These are phyloP conservation scores for Choreutis nemorana DNA, from an alignment of 2,888 invertebrate genomes.

Conservation along the genomic window DNA sequence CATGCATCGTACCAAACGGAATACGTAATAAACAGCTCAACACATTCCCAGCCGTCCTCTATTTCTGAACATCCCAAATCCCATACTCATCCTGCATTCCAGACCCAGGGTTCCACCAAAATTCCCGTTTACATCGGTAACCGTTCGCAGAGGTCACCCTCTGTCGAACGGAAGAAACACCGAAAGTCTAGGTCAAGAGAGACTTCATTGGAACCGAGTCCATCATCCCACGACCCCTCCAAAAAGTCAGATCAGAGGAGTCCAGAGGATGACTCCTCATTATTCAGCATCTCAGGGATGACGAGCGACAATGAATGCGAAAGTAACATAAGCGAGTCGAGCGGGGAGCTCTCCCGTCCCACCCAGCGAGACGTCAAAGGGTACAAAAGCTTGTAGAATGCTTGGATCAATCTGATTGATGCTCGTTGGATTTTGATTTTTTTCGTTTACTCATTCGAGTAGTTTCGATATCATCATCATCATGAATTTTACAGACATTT, in stretches of 20 bases:
- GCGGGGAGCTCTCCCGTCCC: slow-evolving; percentile 55
- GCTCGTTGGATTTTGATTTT: slow-evolving; percentile 32
- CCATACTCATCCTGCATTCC: slow-evolving; percentile 63
- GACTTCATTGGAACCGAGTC: slow-evolving; percentile 52
- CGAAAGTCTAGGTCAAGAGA: slow-evolving; percentile 45
- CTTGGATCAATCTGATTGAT: slow-evolving; percentile 46
- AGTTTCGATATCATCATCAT: slow-evolving; percentile 7
- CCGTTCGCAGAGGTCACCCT: slow-evolving; percentile 66
- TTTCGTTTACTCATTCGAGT: slow-evolving; percentile 4
- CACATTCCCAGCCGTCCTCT: slow-evolving; percentile 64
- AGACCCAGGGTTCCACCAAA: slow-evolving; percentile 73
- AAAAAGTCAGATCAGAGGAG: slow-evolving; percentile 60
- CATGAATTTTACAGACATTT: no score
- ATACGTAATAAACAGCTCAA: slow-evolving; percentile 47
- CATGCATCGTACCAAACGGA: slow-evolving; percentile 52
- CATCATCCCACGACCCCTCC: slow-evolving; percentile 52
- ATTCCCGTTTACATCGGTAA: slow-evolving; percentile 76
- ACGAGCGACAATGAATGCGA: slow-evolving; percentile 66
- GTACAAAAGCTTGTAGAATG: slow-evolving; percentile 60
- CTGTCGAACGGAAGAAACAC: slow-evolving; percentile 42
- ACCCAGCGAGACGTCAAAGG: slow-evolving; percentile 57
- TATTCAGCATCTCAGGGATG: slow-evolving; percentile 67
- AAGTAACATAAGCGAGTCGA: slow-evolving; percentile 62
- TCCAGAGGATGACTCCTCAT: slow-evolving; percentile 63
- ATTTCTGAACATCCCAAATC: slow-evolving; percentile 58